A percentile compares a stretch with the other conserved stretches of the same genome.
These are phyloP conservation scores for Zophobas atratus DNA, from an alignment of 1,140 invertebrate species.

Conservation along the genomic window DNA sequence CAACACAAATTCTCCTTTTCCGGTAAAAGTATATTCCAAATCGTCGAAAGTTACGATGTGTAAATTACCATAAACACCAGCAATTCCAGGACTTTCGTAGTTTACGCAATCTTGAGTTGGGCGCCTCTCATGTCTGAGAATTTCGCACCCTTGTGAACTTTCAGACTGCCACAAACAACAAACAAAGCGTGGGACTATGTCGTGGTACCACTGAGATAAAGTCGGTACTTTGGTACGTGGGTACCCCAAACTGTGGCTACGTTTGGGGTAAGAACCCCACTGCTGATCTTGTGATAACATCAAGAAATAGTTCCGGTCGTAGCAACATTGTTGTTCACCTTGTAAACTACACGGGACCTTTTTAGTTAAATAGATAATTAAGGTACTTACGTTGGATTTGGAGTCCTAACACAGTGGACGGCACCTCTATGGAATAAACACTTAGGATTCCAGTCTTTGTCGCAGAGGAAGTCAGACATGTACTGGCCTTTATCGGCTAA, in stretches of 20 bases:
- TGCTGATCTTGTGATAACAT: constrained; percentile 96
- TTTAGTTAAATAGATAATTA: neutral
- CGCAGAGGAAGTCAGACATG: constrained; percentile 92
- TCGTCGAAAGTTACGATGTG: constrained; percentile 96
- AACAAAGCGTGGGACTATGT: constrained; percentile 93
- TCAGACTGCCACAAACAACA: constrained; percentile 96
- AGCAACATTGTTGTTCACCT: constrained; percentile 97
- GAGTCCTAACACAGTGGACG: constrained; percentile 93
- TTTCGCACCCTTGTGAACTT: constrained; percentile 93
- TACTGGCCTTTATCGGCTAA: constrained; percentile 93
- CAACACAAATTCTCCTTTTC: constrained; percentile 94
- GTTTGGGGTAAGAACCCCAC: constrained; percentile 92
- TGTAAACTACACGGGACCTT: constrained; percentile 75
- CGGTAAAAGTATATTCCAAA: constrained; percentile 93
- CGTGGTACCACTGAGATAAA: constrained; percentile 95
- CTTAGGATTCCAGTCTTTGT: constrained; percentile 90
- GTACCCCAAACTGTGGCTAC: constrained; percentile 92
- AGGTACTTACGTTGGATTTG: constrained; percentile 86
- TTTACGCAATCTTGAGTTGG: constrained; percentile 96
- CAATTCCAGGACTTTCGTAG: constrained; percentile 92
- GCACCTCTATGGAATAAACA: constrained; percentile 92
- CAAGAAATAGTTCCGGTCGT: constrained; percentile 90
- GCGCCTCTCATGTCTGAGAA: constrained; percentile 91
- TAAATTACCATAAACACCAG: constrained; percentile 93
- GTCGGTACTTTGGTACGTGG: constrained; percentile 93